Evolutionary conservation across 2,113 vertebrate genomes (phyloP).

Genomic region (Epinephelus fuscoguttatus): DNA sequence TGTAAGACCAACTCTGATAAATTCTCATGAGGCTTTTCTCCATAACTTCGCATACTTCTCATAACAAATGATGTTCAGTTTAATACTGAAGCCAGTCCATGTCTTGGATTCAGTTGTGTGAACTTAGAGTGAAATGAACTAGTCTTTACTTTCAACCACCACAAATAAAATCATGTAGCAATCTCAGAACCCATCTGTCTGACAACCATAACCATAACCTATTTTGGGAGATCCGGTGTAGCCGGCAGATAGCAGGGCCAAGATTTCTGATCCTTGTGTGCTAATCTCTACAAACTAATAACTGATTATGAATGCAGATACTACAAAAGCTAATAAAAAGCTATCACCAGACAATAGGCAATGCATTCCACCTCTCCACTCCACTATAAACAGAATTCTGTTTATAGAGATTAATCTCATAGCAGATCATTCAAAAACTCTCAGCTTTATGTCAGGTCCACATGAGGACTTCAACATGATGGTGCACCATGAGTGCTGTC

Average conservation of each 20-base stretch:
- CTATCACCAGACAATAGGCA: too few relatives aligned
- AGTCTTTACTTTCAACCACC: background rate
- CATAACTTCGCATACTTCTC: background rate
- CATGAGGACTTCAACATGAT: background rate
- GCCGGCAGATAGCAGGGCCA: too few relatives aligned
- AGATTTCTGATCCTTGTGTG: too few relatives aligned
- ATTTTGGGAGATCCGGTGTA: too few relatives aligned
- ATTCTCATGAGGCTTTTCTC: background rate
- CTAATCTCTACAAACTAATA: too few relatives aligned
- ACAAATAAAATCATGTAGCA: background rate
- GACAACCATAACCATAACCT: too few relatives aligned
- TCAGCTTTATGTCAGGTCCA: background rate
- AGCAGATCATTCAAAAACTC: conserved; percentile 6
- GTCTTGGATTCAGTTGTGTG: conserved; percentile 8
- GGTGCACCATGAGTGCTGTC: background rate
- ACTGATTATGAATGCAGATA: too few relatives aligned
- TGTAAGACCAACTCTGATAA: conserved; percentile 1
- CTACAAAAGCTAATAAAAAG: too few relatives aligned
- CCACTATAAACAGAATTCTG: too few relatives aligned
- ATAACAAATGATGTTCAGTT: background rate
- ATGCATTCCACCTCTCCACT: too few relatives aligned
- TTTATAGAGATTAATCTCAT: background rate
- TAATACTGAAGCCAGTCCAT: background rate
- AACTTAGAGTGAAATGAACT: background rate
- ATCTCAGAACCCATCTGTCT: too few relatives aligned